Base-by-base conservation (phyloP, 2,888 invertebrate genomes). In the Schrankia costaestrigalis region DNA sequence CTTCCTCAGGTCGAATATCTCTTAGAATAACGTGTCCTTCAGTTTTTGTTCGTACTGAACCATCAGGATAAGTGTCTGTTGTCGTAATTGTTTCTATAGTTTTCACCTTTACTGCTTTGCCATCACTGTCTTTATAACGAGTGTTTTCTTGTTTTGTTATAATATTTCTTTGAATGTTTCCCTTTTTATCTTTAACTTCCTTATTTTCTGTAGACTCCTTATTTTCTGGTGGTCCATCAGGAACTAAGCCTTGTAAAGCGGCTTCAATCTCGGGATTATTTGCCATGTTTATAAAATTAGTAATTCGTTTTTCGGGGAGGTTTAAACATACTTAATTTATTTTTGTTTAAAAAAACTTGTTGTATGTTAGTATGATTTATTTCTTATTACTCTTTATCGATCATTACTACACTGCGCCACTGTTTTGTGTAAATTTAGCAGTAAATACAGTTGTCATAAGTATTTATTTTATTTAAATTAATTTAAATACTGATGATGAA, bases 1-100 rank as follows among this genome's bases (percentile, higher is more conserved):
- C 55, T 0, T 28, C 18, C 60, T 60, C 72, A 63, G 18, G 56
- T 34, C 50, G 58, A 21, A 75, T 57, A 37, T 78, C 71, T 14
- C 61, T 62, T 18, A 79, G 48, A 26, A 68, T 58, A 12, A 73
- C 71, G 32, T 67, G 76, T 11, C 66, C 67, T 41, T 78, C 77
- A 23, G 71, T 62, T 26, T 63, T 35, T 3, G 44, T 57, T 15
- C 31, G 35, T 3, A 42, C 73, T 56, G 69, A 60, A 1, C 64
- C 63, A 57, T 86, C 83, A 26, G 83, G 85, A 43, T 79, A 82
- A 27, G 60, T 57, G 42, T 87, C 85, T 3, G 74, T 73, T 1
- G 78, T 84, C 4, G 78, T 79, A 1, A 77, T 45, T 12, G 66
- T 77, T 3, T 70, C 78, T 1, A 76, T 57, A 2, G 62, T 77